Conservation (phyloP, 2,888 invertebrate species). For the Acheta domesticus region DNA sequence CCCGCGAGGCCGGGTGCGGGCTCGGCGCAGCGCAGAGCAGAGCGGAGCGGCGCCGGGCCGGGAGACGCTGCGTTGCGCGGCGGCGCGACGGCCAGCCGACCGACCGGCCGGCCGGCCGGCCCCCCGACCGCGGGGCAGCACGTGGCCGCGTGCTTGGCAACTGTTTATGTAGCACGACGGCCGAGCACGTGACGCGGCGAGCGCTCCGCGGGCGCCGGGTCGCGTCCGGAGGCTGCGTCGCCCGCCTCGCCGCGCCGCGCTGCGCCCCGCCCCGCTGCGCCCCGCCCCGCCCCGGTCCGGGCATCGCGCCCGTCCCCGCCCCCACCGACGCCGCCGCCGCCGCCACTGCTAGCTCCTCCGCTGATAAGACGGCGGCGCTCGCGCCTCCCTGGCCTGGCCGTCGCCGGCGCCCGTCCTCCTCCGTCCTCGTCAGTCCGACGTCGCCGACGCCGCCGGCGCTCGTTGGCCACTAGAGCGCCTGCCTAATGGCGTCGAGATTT, state of each 20-base stretch:
- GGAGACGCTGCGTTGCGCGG: neutral
- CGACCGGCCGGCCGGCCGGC: neutral
- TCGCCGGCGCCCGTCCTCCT: too few relatives aligned
- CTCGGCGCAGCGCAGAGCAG: neutral
- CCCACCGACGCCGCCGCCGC: too few relatives aligned
- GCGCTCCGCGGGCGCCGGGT: neutral
- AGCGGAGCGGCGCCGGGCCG: neutral
- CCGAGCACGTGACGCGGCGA: neutral
- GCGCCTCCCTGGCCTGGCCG: neutral
- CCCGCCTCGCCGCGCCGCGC: neutral
- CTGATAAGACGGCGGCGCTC: too few relatives aligned
- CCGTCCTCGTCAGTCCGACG: too few relatives aligned
- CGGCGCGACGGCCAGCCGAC: neutral
- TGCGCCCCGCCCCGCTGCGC: neutral
- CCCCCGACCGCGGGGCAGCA: neutral
- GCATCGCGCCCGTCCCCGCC: too few relatives aligned
- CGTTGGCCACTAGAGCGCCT: too few relatives aligned
- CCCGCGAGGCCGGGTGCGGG: too few relatives aligned
- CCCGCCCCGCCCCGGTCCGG: too few relatives aligned
- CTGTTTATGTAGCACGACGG: conserved; percentile 18
- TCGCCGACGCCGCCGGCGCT: too few relatives aligned
- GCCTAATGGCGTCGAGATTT: too few relatives aligned
- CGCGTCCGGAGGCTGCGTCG: neutral
- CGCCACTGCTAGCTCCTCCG: too few relatives aligned
- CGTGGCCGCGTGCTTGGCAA: neutral